phyloP scores from a whole-genome alignment of 2,113 vertebrate species.

The Turnix velox region DNA sequence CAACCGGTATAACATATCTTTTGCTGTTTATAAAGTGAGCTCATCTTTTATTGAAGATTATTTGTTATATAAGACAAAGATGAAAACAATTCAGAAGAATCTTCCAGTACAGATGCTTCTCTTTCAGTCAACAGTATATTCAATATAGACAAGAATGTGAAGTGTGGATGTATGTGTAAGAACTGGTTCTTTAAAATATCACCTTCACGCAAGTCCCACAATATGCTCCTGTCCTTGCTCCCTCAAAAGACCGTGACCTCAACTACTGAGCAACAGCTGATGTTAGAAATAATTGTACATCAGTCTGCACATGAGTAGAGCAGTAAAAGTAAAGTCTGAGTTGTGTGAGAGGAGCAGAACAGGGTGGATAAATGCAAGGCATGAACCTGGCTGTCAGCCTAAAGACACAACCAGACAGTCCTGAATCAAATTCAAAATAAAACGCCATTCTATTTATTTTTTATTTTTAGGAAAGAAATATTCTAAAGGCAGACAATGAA shows the following conservation, averaged over 20 bases:
- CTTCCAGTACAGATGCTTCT: background rate
- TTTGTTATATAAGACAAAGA: background rate
- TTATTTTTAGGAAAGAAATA: constrained; percentile 81
- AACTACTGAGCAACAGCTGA: background rate
- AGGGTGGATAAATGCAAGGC: background rate
- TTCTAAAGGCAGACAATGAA: constrained; percentile 83
- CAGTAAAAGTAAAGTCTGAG: background rate
- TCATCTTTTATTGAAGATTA: background rate
- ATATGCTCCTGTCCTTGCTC: background rate
- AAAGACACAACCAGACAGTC: background rate
- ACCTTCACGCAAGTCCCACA: background rate
- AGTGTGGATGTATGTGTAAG: background rate
- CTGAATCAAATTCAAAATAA: background rate
- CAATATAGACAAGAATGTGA: background rate
- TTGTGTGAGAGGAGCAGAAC: background rate
- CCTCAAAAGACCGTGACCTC: background rate
- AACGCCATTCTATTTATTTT: background rate
- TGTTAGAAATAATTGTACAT: background rate
- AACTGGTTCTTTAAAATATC: background rate
- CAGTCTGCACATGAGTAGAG: background rate
- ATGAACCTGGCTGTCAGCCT: background rate
- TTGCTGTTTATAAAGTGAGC: background rate
- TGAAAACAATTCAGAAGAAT: background rate
- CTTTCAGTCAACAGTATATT: background rate
- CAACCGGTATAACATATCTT: background rate